Evolutionary conservation across 2,797 vertebrate genomes (phyloP), one percentile per base, ranked within the genome.

Genomic region (Coilia nasus): DNA sequence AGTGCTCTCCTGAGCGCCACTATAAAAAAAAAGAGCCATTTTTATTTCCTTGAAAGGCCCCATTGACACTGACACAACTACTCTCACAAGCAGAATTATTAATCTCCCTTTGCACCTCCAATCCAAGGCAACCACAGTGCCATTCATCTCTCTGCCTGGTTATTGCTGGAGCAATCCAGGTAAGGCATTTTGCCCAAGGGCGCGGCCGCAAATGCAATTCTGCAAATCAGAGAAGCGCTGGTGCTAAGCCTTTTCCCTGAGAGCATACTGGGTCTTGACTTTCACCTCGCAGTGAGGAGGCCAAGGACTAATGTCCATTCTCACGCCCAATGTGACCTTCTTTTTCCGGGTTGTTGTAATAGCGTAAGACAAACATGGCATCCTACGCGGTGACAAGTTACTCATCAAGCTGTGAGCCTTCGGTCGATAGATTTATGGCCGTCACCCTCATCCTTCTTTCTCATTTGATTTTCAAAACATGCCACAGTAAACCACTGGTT

Each of bases 171-270:
- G 83, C 82, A 82, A 84, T 88, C 19, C 23, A 87, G 85, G 82
- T 87, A 87, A 84, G 86, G 83, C 47, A 81, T 67, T 75, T 35
- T 7, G 41, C 90, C 90, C 86, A 90, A 89, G 87, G 86, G 82
- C 85, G 84, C 87, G 87, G 89, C 78, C 84, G 85, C 47, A 83
- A 71, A 71, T 87, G 88, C 89, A 87, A 90, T 83, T 67, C 83
- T 67, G 78, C 62, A 71, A 82, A 87, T 81, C 60, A 25, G 81
- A 78, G 25, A n/a, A 81, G 71, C 25, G 31, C 85, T 82, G 86
- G 62, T 83, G 41, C 3, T 83, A 6, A 84, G 82, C 17, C 17
- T 91, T 44, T 83, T 57, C 60, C 50, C 44, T 35, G 54, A 82
- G 47, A 23, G 60, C 46, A 62, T 57, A 15, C 46, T 21, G 41